Evolutionary conservation across 2,797 vertebrate species (phyloP), one percentile per base, ranked within the genome.

Genomic region (Thamnophis elegans): DNA sequence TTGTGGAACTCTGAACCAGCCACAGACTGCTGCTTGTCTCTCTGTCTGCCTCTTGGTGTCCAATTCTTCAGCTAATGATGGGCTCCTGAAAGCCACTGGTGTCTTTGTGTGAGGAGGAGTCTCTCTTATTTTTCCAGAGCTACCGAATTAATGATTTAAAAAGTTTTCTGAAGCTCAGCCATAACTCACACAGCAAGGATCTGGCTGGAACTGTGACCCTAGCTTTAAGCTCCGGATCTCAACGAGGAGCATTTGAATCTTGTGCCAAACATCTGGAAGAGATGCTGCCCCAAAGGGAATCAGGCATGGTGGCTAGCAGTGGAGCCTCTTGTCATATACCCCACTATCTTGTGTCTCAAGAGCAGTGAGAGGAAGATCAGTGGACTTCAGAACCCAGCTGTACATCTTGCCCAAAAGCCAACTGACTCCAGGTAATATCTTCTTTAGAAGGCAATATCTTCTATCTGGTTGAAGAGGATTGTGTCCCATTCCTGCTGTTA

Each of bases 111-210:
- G 87, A 92, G 82, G 95, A 97, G 93, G 96, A 96, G 92, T 95
- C 92, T 96, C 20, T 8, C 92, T 92, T 96, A 92, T 95, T 95
- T 89, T 95, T 93, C 95, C 96, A 89, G 90, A 97, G 93, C 88
- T 94, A 94, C 93, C 93, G 95, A 96, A 96, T 97, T 97, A 95
- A 96, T 94, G 68, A 91, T 90, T 95, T 96, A 82, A 62, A 90
- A 60, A 97, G 92, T 6, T 5, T 94, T 28, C 95, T 95, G 93
- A 91, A 93, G 89, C 94, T 90, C 94, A 42, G 92, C 92, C 93
- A 36, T 91, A 93, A 92, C 85, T 92, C 91, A 89, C 93, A 93
- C 93, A 87, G 53, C 94, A 91, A 94, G 95, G 93, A 94, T 62
- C 93, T 93, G 95, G 90, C 94, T 92, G 13, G 94, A 95, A 94